A percentile compares a stretch with the other conserved stretches of the same genome.
Conservation (phyloP, 2,888 invertebrate species). For the Cheilosia impressa region DNA sequence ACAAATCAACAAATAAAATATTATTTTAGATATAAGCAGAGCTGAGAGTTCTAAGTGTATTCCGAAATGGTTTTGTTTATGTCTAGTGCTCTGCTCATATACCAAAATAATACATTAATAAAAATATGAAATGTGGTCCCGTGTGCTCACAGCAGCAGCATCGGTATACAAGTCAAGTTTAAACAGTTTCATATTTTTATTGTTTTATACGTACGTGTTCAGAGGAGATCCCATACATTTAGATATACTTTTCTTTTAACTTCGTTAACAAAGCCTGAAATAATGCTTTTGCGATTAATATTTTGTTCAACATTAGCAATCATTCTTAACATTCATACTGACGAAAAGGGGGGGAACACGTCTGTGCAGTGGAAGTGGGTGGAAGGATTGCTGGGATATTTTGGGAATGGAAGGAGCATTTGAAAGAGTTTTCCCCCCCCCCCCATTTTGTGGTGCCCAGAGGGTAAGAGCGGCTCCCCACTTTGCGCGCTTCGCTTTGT, state of each 20-base stretch:
- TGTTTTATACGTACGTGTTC: constrained; percentile 79
- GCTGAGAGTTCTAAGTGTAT: constrained; percentile 7
- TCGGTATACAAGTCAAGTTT: constrained; percentile 21
- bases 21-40: constrained; percentile 64
- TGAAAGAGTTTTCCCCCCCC: constrained; percentile 41
- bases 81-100: constrained; percentile 50
- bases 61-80: background rate
- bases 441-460: constrained; percentile 62
- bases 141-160: constrained; percentile 24
- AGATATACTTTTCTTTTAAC: constrained; percentile 74
- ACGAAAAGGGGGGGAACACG: constrained; percentile 56
- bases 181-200: constrained; percentile 78
- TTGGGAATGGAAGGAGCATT: background rate
- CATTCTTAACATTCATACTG: constrained; percentile 78
- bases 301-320: constrained; percentile 78
- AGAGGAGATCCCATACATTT: constrained; percentile 74
- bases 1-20: constrained; percentile 64
- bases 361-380: background rate
- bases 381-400: background rate
- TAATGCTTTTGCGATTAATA: constrained; percentile 80
- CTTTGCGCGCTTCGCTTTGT: constrained; percentile 29
- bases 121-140: constrained; percentile 77
- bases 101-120: constrained; percentile 63
- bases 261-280: constrained; percentile 79
- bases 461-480: constrained; percentile 60